Base-by-base conservation (phyloP, 2,888 invertebrate species). In the Nebria brevicollis region DNA sequence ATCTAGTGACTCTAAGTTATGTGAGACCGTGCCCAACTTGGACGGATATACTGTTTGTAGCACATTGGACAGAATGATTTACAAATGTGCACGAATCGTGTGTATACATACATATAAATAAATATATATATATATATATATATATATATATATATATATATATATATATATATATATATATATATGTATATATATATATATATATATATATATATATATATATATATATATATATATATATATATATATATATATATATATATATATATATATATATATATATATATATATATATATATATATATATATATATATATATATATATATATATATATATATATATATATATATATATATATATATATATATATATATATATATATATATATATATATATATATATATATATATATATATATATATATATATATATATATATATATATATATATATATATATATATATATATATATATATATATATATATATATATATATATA, bases 11-110 rank as follows among this genome's bases (percentile, higher is more conserved):
- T 54, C 11, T 54, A 54, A 54, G 54, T 54, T 54, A 54, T 54
- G 54, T 54, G 54, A 13, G 54, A 13, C 54, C 54, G 54, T 54
- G 54, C 54, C 54, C 54, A 54, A 54, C 54, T 54, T 54, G 54
- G 54, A 54, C 54, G 54, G 54, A 54, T 54, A 54, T 54, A 54
- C 54, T 11, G 54, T 54, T 54, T 54, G 54, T 54, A 54, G 11
- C 54, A 20, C 75, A 15, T 15, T 25, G 20, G 42, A 70, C 15
- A 43, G 77, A 77, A 77, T 77, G 77, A 77, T 77, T 77, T 77
- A 77, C 41, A 65, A 72, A 72, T 34, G 72, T 25, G n/a, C 15
- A 13, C 68, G 26, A 26, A 26, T 68, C 26, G 68, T 68, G n/a
- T 20, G n/a, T 68, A 68, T 68, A 68, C 4, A 26, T 68, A 68